These are phyloP conservation scores for Xenopus laevis DNA, from an alignment of 2,113 vertebrate species.

Conservation along the genomic window DNA sequence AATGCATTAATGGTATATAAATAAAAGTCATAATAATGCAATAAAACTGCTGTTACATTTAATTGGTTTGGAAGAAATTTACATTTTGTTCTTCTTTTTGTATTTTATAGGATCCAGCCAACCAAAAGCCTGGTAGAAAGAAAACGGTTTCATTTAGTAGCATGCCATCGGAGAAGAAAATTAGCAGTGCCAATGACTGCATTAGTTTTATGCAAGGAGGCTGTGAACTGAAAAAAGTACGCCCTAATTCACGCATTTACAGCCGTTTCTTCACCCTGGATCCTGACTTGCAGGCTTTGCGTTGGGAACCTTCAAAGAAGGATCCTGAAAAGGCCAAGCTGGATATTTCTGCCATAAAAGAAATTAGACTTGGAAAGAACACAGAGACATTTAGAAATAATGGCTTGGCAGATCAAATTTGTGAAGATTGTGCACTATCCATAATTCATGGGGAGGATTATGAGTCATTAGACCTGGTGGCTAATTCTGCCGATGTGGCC, in stretches of 20 bases:
- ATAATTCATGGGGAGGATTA: conserved; percentile 93
- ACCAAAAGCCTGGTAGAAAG: conserved; percentile 87
- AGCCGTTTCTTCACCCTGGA: conserved; percentile 94
- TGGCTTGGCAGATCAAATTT: conserved; percentile 86
- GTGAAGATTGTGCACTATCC: conserved; percentile 90
- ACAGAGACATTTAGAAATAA: conserved; percentile 95
- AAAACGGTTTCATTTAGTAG: conserved; percentile 98
- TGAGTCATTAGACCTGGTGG: conserved; percentile 92
- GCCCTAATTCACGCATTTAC: conserved; percentile 90
- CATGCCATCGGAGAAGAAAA: conserved; percentile 96
- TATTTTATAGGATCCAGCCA: conserved; percentile 81
- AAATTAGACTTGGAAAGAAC: conserved; percentile 92
- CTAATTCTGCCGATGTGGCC: conserved; percentile 89
- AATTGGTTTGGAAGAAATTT: too few relatives aligned
- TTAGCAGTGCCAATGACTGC: conserved; percentile 91
- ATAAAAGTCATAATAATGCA: too few relatives aligned
- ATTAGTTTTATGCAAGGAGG: conserved; percentile 97
- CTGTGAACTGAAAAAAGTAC: conserved; percentile 94
- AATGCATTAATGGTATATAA: too few relatives aligned
- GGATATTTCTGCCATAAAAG: conserved; percentile 83
- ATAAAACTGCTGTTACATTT: too few relatives aligned
- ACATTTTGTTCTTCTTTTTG: conserved; percentile 39
- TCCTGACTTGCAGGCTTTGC: conserved; percentile 83
- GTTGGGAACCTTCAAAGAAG: conserved; percentile 98
- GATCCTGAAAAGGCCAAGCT: conserved; percentile 89